Evolutionary conservation across 2,797 vertebrate genomes (phyloP).

Genomic region (Tapirus indicus): DNA sequence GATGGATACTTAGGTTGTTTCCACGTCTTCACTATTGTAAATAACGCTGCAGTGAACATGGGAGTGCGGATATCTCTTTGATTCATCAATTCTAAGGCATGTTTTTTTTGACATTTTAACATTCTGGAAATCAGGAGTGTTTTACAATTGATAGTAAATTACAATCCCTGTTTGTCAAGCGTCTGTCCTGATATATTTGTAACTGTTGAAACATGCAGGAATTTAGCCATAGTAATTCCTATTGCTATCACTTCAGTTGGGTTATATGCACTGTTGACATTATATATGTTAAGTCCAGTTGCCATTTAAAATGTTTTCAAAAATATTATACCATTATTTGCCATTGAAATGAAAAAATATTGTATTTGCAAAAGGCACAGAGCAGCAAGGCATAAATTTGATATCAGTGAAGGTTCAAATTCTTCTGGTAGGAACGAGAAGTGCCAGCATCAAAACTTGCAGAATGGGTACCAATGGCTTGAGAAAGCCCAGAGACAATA

Average conservation of each 20-base stretch:
- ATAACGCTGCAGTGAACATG: neutral
- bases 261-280: neutral
- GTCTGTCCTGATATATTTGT: neutral
- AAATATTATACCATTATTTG: neutral
- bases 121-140: neutral
- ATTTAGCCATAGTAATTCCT: slow-evolving; percentile 4
- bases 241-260: neutral
- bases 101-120: neutral
- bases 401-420: neutral
- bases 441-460: neutral
- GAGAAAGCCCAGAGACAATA: neutral
- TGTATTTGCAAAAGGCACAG: neutral
- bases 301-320: neutral
- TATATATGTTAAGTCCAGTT: neutral
- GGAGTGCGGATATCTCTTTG: neutral
- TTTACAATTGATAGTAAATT: neutral
- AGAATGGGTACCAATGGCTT: neutral
- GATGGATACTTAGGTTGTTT: neutral
- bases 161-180: neutral
- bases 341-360: neutral
- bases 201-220: neutral
- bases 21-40: neutral
- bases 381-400: neutral
- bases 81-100: neutral
- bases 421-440: neutral